Evolutionary conservation across 2,797 vertebrate genomes (phyloP), one percentile per base, ranked within the genome.

Genomic region (Galagoides demidoff): DNA sequence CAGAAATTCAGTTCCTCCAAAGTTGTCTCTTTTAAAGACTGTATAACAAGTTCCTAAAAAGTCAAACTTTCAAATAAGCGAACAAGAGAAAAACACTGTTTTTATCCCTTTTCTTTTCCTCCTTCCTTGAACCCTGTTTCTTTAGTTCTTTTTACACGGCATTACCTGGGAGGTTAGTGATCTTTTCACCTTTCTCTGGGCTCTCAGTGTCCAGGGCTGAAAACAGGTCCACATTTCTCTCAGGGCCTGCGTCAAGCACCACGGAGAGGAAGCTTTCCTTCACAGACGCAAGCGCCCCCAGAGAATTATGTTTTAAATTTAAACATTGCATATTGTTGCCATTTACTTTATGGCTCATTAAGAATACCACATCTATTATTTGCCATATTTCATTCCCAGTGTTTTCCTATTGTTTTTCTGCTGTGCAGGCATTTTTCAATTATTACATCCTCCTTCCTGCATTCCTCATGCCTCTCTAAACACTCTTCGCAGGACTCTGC

Each of bases 311-410:
- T 68, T 90, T 87, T 77, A 94, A 88, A 90, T 81, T 70, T 55
- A 77, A 94, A 85, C 71, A 81, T 45, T 55, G 52, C 39, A 14
- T 84, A 52, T 52, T 23, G 3, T 22, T 87, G 52, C 55, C 76
- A n/a, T 89, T 96, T 93, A 55, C 29, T 89, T 93, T 39, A 61
- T 90, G 84, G 85, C 9, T 84, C 70, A 78, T 86, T 85, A 89
- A 31, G 70, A 93, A 39, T 17, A 61, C 37, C 4, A 85, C 25
- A 14, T 49, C 59, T 93, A 39, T 84, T 79, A 61, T 90, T 93
- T 95, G 92, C n/a, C 17, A 31, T 27, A 82, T 92, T 92, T 95
- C 27, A 39, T 88, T 71, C 45, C 59, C 87, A 61, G 14, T 52
- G 27, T 61, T 91, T 6, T 57, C 25, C 70, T 66, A 39, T 70